These are phyloP conservation scores for Elegia similella DNA, from an alignment of 2,888 invertebrate genomes.

Conservation along the genomic window DNA sequence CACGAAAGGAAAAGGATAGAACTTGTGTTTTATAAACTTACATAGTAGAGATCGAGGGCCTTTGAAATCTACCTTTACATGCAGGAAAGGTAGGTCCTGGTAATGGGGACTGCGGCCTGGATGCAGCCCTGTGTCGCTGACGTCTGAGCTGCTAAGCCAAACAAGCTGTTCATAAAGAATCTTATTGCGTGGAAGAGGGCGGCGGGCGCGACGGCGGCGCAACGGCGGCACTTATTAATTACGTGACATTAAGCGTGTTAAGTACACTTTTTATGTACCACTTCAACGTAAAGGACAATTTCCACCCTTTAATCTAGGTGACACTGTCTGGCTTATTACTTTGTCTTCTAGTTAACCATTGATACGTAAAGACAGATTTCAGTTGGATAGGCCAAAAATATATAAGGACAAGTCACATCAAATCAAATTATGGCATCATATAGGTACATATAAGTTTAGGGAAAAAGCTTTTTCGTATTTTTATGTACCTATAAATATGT, in stretches of 20 bases:
- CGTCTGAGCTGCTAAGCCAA: slow-evolving; percentile 44
- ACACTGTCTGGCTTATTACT: not conserved
- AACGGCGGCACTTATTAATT: slow-evolving; percentile 61
- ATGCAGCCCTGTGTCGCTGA: slow-evolving; percentile 44
- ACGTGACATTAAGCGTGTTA: slow-evolving; percentile 64
- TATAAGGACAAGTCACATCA: too few relatives aligned
- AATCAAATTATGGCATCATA: too few relatives aligned
- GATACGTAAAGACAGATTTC: not conserved
- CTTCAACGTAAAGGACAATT: slow-evolving; percentile 32
- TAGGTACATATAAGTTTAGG: too few relatives aligned
- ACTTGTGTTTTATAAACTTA: too few relatives aligned
- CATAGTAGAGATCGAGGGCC: too few relatives aligned
- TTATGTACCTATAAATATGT: too few relatives aligned
- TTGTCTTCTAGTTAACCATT: not conserved
- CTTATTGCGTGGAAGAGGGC: slow-evolving; percentile 55
- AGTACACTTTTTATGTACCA: slow-evolving; percentile 33
- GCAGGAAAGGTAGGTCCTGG: too few relatives aligned
- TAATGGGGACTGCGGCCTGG: slow-evolving; percentile 11
- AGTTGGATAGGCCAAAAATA: not conserved
- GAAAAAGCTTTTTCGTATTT: too few relatives aligned
- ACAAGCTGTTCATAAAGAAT: slow-evolving; percentile 54
- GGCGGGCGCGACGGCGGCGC: slow-evolving; percentile 29
- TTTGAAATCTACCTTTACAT: too few relatives aligned
- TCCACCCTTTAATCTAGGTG: slow-evolving; percentile 33
- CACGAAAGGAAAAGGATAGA: too few relatives aligned